These are phyloP conservation scores for Chiropotes sagulatus DNA, from an alignment of 2,797 vertebrate genomes.

Conservation along the genomic window DNA sequence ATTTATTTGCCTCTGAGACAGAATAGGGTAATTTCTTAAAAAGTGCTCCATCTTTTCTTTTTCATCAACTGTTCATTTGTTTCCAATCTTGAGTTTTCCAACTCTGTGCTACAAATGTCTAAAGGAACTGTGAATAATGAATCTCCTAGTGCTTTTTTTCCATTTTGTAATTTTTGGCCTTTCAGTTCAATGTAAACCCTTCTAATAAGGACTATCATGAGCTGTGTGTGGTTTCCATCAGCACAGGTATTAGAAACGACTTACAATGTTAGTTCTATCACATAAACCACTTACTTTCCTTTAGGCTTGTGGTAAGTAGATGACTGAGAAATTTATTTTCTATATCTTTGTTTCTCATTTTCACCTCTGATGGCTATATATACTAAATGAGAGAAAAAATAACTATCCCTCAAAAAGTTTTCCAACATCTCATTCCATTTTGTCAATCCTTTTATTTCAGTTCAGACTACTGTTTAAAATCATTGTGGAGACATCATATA, in stretches of 20 bases:
- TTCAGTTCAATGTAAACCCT: neutral
- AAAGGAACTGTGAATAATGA: neutral
- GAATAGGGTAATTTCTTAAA: neutral
- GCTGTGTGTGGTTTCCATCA: neutral
- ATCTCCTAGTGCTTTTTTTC: neutral
- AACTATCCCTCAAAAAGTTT: neutral
- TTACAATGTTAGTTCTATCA: neutral
- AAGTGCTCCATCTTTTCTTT: neutral
- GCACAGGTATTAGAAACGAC: neutral
- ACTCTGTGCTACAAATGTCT: neutral
- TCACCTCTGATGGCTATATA: neutral
- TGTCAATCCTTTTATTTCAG: neutral
- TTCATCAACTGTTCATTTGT: neutral
- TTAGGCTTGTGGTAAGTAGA: neutral
- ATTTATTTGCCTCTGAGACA: neutral
- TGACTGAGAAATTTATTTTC: neutral
- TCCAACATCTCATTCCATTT: neutral
- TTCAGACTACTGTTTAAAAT: neutral
- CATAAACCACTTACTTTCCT: neutral
- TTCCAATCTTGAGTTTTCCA: neutral
- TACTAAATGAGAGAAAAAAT: neutral
- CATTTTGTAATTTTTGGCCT: constrained; percentile 6
- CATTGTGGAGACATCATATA: neutral
- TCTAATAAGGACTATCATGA: neutral
- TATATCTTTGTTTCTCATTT: neutral